A percentile compares a stretch with the other conserved stretches of the same genome.
phyloP scores from a whole-genome alignment of 2,888 invertebrate species.

The Tridacna gigas region DNA sequence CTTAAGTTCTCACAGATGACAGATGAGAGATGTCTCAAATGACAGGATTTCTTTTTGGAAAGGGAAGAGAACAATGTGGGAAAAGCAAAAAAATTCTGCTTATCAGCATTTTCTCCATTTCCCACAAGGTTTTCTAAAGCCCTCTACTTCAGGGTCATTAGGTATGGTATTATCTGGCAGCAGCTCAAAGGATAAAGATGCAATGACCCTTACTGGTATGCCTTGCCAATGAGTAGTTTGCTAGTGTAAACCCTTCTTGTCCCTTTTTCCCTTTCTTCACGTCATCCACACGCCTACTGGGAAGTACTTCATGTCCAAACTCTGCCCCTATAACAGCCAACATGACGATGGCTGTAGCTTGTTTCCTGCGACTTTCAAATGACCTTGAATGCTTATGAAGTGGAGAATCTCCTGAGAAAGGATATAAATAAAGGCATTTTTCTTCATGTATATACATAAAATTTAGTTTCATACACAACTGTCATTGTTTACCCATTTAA shows the following conservation, averaged over 20 bases:
- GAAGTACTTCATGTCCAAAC: conserved; percentile 96
- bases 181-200: background rate
- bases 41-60: no score
- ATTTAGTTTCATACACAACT: no score
- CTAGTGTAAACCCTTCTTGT: conserved; percentile 93
- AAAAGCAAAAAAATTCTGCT: background rate
- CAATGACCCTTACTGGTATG: conserved; percentile 89
- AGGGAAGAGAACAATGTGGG: background rate
- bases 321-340: conserved; percentile 99
- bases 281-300: conserved; percentile 86
- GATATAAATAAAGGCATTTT: background rate
- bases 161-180: background rate
- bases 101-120: background rate
- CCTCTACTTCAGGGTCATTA: background rate
- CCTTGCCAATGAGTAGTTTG: conserved; percentile 94
- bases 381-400: conserved; percentile 76
- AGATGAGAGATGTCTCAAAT: no score
- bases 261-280: conserved; percentile 88
- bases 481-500: no score
- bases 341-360: conserved; percentile 98
- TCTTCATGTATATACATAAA: no score
- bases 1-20: no score
- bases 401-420: conserved; percentile 72
- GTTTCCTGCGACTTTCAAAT: conserved; percentile 89
- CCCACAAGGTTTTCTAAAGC: background rate